phyloP scores from a whole-genome alignment of 2,888 invertebrate genomes.

The Eristalis intricaria region DNA sequence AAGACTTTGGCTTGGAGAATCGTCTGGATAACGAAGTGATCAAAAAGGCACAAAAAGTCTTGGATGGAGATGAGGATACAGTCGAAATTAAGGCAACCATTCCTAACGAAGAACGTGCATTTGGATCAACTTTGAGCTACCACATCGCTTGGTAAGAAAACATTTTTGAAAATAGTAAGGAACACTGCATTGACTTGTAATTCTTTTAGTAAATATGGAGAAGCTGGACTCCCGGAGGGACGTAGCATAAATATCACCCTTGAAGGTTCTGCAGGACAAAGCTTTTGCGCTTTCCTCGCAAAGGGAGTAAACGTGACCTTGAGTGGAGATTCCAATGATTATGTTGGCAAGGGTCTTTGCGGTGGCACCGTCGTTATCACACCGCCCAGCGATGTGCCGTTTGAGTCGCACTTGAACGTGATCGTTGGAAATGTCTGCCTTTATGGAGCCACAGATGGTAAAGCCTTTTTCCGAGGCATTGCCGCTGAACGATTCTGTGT shows the following conservation, averaged over 20 bases:
- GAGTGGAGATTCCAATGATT: constrained; percentile 99
- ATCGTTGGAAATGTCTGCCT: constrained; percentile 99
- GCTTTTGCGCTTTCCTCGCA: constrained; percentile 98
- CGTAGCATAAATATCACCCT: constrained; percentile 90
- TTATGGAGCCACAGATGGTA: constrained; percentile 97
- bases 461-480: constrained; percentile 96
- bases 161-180: background rate
- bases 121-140: constrained; percentile 96
- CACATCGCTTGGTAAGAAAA: constrained; percentile 92
- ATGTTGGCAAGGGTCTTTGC: constrained; percentile 97
- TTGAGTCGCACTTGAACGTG: constrained; percentile 96
- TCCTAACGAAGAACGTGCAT: constrained; percentile 95
- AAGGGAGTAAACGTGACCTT: constrained; percentile 94
- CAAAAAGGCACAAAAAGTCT: constrained; percentile 87
- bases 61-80: constrained; percentile 87
- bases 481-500: constrained; percentile 99
- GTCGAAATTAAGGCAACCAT: constrained; percentile 90
- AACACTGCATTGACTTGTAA: background rate
- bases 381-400: constrained; percentile 93
- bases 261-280: constrained; percentile 98
- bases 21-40: constrained; percentile 92
- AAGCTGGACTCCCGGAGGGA: constrained; percentile 91
- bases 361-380: constrained; percentile 96
- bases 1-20: constrained; percentile 93
- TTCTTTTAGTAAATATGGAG: constrained; percentile 89